Conservation (phyloP, 2,113 vertebrate genomes). For the Columba janthina region DNA sequence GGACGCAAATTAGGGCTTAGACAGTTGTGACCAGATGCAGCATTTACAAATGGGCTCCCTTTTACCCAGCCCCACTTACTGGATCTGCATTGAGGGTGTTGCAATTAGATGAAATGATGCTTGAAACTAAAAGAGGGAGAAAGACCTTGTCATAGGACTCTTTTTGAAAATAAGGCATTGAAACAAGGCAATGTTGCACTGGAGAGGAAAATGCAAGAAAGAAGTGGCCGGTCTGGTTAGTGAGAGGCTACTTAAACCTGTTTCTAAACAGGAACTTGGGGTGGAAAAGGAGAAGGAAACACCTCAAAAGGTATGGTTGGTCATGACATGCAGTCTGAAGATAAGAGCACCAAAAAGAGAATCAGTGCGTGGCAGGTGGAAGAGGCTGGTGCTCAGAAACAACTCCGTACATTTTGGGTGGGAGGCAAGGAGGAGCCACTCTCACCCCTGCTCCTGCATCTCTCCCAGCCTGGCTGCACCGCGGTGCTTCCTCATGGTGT, state of each 20-base stretch:
- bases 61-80: not conserved
- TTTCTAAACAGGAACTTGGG: constrained; percentile 15
- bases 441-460: not conserved
- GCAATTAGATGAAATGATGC: constrained; percentile 57
- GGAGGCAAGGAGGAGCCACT: not conserved
- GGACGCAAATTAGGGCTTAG: not conserved
- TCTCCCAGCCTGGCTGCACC: not conserved
- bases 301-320: not conserved
- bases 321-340: constrained; percentile 10
- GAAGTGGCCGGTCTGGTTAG: constrained; percentile 14
- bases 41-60: not conserved
- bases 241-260: not conserved
- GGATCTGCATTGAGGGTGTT: not conserved
- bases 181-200: not conserved
- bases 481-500: not conserved
- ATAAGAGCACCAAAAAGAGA: constrained; percentile 29
- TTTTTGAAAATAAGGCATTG: not conserved
- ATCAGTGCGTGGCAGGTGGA: not conserved
- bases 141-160: not conserved
- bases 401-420: rapidly evolving
- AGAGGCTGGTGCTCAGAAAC: not conserved
- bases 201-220: constrained; percentile 22
- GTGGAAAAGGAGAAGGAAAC: constrained; percentile 32
- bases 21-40: not conserved
- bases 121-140: constrained; percentile 20